Conservation (phyloP, 2,888 invertebrate species). For the Erebia ligea region DNA sequence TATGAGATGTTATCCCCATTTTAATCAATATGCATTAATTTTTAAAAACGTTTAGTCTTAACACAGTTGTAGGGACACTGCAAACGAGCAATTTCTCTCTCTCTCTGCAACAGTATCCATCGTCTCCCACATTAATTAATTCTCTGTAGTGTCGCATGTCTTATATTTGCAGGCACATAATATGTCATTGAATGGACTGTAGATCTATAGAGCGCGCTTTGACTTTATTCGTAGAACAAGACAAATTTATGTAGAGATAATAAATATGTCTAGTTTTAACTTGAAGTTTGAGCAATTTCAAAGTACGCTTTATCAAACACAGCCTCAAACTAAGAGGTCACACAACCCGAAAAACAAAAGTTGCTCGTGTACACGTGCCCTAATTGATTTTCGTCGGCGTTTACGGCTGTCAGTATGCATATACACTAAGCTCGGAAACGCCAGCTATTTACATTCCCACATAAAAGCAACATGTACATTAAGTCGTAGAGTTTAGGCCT, state of each 20-base stretch:
- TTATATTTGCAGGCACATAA: neutral
- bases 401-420: constrained; percentile 48
- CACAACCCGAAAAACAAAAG: neutral
- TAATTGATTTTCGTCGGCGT: constrained; percentile 2
- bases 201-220: neutral
- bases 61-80: constrained; percentile 51
- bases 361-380: neutral
- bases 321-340: neutral
- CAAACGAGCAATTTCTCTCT: neutral
- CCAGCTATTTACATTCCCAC: constrained; percentile 76
- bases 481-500: constrained; percentile 78
- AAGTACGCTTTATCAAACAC: neutral
- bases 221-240: neutral
- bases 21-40: constrained; percentile 66
- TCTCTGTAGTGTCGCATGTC: neutral
- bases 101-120: neutral
- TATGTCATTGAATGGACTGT: neutral
- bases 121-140: neutral
- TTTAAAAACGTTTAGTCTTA: constrained; percentile 70
- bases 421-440: constrained; percentile 67
- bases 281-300: too few relatives aligned
- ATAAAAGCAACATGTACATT: constrained; percentile 76
- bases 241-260: neutral
- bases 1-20: constrained; percentile 82
- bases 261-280: too few relatives aligned